Percentiles rank a stretch among this genome's conserved stretches.
Conservation (phyloP, 2,888 invertebrate genomes). For the Apotomis turbidana region DNA sequence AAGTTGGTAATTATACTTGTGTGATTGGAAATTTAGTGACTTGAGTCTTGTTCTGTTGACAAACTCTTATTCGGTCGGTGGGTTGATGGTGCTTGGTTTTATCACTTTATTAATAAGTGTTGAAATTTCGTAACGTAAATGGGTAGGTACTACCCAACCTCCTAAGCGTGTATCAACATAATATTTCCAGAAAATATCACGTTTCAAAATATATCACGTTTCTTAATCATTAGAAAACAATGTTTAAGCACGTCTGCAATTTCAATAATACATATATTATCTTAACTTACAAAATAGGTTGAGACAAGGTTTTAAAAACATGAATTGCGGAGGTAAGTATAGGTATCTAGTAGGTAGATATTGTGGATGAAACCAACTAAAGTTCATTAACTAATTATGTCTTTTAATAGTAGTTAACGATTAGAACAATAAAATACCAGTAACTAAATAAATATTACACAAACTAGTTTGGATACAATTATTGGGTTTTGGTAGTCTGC, state of each 20-base stretch:
- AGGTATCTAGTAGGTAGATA: no score
- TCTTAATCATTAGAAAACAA: conserved; percentile 20
- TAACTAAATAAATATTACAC: no score
- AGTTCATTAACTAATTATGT: background rate
- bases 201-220: conserved; percentile 33
- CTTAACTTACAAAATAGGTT: conserved; percentile 13
- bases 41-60: no score
- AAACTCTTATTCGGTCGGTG: no score
- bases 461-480: no score
- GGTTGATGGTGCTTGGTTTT: no score
- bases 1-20: no score
- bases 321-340: background rate
- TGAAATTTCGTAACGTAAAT: conserved; percentile 22
- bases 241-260: conserved; percentile 31
- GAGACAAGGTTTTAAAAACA: background rate
- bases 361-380: background rate
- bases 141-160: background rate
- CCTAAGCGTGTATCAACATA: background rate
- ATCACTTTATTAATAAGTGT: no score
- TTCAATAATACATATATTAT: conserved; percentile 6
- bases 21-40: no score
- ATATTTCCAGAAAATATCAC: conserved; percentile 33
- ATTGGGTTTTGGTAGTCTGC: no score
- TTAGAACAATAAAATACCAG: no score
- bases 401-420: background rate